phyloP scores from a whole-genome alignment of 2,888 invertebrate species.

The Carcina quercana region DNA sequence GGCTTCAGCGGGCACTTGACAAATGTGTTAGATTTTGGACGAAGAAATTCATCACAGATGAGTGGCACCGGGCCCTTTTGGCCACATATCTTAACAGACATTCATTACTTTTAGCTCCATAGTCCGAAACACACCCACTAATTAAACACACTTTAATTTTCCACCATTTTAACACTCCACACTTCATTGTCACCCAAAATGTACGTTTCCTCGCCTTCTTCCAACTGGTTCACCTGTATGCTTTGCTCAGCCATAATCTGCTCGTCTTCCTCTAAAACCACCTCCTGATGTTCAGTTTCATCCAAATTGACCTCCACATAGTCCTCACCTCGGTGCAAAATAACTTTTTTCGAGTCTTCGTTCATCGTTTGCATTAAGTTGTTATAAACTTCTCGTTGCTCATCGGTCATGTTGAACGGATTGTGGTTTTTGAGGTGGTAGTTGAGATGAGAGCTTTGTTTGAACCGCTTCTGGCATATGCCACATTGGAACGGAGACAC shows the following conservation, averaged over 20 bases:
- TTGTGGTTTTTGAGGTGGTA: slow-evolving; percentile 58
- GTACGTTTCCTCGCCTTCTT: slow-evolving; percentile 4
- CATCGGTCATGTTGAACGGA: slow-evolving; percentile 35
- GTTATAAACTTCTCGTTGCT: slow-evolving; percentile 36
- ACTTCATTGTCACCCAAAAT: slow-evolving; percentile 5
- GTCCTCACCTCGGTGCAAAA: not conserved
- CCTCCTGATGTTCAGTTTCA: slow-evolving; percentile 9
- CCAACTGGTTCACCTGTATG: slow-evolving; percentile 2
- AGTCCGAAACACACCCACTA: not conserved
- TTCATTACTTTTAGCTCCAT: too few species aligned
- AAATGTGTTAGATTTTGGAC: too few species aligned
- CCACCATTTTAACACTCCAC: slow-evolving; percentile 15
- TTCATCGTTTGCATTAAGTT: slow-evolving; percentile 32
- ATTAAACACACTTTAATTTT: slow-evolving; percentile 8
- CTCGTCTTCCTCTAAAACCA: slow-evolving; percentile 7
- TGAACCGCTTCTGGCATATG: slow-evolving; percentile 40
- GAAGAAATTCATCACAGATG: too few species aligned
- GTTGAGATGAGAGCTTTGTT: slow-evolving; percentile 59
- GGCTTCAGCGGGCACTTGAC: too few species aligned
- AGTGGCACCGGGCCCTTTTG: too few species aligned
- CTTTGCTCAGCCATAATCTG: slow-evolving; percentile 8
- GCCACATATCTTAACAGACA: too few species aligned
- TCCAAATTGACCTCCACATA: not conserved
- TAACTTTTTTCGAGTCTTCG: slow-evolving; percentile 3
- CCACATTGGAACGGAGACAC: slow-evolving; percentile 39